Conservation (phyloP, 2,113 vertebrate species). For the Passer domesticus region DNA sequence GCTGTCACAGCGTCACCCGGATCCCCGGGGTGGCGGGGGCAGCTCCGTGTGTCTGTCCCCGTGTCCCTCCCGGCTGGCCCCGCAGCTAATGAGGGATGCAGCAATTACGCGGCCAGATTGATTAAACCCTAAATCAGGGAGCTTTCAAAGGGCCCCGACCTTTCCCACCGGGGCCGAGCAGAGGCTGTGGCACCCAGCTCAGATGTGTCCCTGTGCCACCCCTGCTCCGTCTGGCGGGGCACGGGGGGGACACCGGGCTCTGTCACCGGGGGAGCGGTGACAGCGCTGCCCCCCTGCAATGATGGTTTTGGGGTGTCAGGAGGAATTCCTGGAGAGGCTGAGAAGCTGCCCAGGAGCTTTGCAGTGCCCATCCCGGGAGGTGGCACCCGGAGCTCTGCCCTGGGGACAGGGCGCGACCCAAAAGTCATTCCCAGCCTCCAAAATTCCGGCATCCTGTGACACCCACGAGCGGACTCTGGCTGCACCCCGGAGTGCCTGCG, state of each 20-base stretch:
- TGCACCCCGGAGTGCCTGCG: not conserved
- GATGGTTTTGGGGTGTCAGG: not conserved
- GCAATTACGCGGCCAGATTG: not conserved
- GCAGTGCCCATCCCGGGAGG: accelerated
- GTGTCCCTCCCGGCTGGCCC: not conserved
- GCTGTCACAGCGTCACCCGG: not conserved
- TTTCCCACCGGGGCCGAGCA: not conserved
- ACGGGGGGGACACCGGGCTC: not conserved
- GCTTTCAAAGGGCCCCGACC: not conserved
- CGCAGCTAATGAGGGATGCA: not conserved
- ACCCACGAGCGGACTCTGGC: accelerated
- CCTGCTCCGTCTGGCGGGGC: not conserved
- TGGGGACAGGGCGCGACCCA: too few relatives aligned
- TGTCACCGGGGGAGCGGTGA: accelerated
- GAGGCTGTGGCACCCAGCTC: not conserved
- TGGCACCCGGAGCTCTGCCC: not conserved
- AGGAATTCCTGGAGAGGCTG: not conserved
- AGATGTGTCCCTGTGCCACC: not conserved
- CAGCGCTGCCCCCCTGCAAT: accelerated
- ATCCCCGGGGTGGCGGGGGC: accelerated
- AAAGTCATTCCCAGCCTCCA: not conserved
- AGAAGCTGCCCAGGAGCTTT: not conserved
- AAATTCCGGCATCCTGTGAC: not conserved
- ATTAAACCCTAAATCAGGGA: not conserved
- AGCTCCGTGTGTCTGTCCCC: not conserved